Conservation (phyloP, 2,888 invertebrate genomes). For the Andrena trimmerana region DNA sequence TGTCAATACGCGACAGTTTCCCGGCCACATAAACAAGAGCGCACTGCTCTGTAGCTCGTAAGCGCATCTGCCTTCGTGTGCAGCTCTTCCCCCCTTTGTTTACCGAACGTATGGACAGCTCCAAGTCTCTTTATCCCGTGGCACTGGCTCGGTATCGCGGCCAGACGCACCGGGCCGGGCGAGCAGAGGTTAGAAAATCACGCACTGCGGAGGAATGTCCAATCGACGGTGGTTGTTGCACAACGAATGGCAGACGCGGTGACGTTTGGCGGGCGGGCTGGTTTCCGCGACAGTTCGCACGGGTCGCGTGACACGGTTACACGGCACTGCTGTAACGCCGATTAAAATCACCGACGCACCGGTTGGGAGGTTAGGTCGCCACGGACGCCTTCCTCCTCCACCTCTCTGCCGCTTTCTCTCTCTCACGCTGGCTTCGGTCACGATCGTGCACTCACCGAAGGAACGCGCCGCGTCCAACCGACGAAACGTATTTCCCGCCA, state of each 20-base stretch:
- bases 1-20: slow-evolving; percentile 48
- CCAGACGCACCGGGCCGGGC: slow-evolving; percentile 30
- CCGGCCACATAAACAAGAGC: slow-evolving; percentile 38
- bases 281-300: slow-evolving; percentile 31
- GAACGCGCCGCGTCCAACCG: slow-evolving; percentile 35
- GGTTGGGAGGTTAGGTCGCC: slow-evolving; percentile 71
- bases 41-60: slow-evolving; percentile 7
- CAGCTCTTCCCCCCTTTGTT: slow-evolving; percentile 22
- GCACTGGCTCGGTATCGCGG: not conserved
- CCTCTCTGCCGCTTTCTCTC: slow-evolving; percentile 43
- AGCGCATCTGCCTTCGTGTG: not conserved
- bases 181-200: slow-evolving; percentile 55
- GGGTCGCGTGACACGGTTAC: slow-evolving; percentile 58
- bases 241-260: slow-evolving; percentile 3
- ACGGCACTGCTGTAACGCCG: slow-evolving; percentile 46
- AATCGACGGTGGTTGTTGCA: slow-evolving; percentile 4
- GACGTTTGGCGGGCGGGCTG: slow-evolving; percentile 16
- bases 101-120: slow-evolving; percentile 6
- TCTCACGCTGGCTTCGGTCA: slow-evolving; percentile 10
- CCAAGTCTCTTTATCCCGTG: slow-evolving; percentile 2
- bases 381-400: slow-evolving; percentile 56
- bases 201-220: not conserved
- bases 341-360: slow-evolving; percentile 67
- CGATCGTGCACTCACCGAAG: slow-evolving; percentile 45
- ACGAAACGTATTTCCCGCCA: slow-evolving; percentile 48